Base-by-base conservation (phyloP, 2,113 vertebrate species). In the Mesitornis unicolor region DNA sequence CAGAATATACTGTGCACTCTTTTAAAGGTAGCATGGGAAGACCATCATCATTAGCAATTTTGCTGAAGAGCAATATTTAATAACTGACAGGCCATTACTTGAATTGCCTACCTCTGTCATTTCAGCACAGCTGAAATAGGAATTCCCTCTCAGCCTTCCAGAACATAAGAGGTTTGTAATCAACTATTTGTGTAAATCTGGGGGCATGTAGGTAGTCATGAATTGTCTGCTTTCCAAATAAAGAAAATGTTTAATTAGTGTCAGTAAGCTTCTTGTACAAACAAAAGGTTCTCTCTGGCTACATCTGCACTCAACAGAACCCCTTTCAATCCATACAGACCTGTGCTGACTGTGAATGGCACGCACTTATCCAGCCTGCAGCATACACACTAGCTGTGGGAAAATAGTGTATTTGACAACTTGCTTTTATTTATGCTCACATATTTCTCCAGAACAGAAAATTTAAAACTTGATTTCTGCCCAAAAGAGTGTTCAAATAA, bases 11-110 rank as follows among this genome's bases (percentile, higher is more conserved):
- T 75, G 76, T 87, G 73, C 51, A 48, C 24, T 78, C 35, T 89
- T 90, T 87, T 80, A 90, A 93, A 92, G 84, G 84, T 68, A 93
- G 77, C 73, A 84, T 18, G 77, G 84, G 87, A 93, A 89, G 69
- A 84, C 60, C 38, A 82, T 96, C 73, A 91, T 87, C 89, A 95
- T 89, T 91, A 95, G 86, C 60, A 92, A 90, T 95, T 95, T 95
- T 91, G 86, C 87, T 89, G 89, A 95, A 89, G 56, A 94, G 86
- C 65, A 95, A 79, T 95, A 92, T 96, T 93, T 91, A 95, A 91
- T 91, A 96, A 93, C 86, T 93, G 95, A 75, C 76, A 51, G 84
- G 60, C 73, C 80, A 95, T 95, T 96, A 96, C 83, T 80, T 81
- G 86, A 95, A 95, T 94, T 92, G 88, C 94, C 69, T 94, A 78